Evolutionary conservation across 2,888 invertebrate genomes (phyloP).

Genomic region (Neoitamus cyanurus): DNA sequence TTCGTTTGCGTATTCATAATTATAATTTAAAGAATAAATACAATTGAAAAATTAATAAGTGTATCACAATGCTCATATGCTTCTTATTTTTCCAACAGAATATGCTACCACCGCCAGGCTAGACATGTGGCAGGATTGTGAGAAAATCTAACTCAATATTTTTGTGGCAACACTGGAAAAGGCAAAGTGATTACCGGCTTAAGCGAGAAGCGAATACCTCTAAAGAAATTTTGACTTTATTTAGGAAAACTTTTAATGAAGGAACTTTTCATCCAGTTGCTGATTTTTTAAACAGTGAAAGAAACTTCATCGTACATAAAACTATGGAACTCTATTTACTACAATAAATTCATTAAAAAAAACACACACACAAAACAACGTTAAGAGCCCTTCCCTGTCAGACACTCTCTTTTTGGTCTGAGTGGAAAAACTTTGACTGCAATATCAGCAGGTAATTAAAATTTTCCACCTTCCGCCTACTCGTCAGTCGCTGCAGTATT

Average conservation of each 20-base stretch:
- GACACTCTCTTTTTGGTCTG: slow-evolving; percentile 38
- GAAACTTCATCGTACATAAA: neutral
- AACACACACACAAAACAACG: slow-evolving; percentile 16
- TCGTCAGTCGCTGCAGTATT: slow-evolving; percentile 32
- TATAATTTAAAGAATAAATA: no score
- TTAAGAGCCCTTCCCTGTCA: slow-evolving; percentile 31
- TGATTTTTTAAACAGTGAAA: neutral
- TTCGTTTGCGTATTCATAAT: no score
- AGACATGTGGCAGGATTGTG: neutral
- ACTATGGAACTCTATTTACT: slow-evolving; percentile 17
- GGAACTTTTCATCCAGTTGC: neutral
- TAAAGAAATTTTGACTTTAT: neutral
- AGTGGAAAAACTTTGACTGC: slow-evolving; percentile 47
- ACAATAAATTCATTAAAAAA: slow-evolving; percentile 13
- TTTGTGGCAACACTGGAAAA: neutral
- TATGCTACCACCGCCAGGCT: no score
- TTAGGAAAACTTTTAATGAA: neutral
- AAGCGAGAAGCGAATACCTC: neutral
- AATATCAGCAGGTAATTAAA: slow-evolving; percentile 52
- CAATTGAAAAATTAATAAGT: no score
- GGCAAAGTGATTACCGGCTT: neutral
- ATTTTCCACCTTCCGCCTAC: slow-evolving; percentile 50
- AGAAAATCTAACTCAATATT: neutral
- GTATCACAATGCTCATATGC: no score
- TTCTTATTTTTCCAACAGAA: no score